Percentiles rank a stretch among this genome's conserved stretches.
phyloP scores from a whole-genome alignment of 2,888 invertebrate species.

The Pseudococcus longispinus region DNA sequence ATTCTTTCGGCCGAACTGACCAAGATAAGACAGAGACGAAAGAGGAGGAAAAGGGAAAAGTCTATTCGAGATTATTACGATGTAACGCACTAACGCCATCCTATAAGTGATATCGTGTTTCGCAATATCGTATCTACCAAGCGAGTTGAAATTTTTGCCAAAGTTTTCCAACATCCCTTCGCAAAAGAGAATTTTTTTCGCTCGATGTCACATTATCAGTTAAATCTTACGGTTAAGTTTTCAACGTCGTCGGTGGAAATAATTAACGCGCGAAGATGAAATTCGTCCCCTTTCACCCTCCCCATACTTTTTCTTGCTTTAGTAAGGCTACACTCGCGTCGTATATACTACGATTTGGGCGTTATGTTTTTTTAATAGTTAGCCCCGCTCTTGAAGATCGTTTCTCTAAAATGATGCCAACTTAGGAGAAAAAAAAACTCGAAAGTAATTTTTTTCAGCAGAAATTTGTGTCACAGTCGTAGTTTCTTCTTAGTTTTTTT shows the following conservation, averaged over 20 bases:
- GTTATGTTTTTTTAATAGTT: constrained; percentile 28
- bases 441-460: not conserved
- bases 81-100: not conserved
- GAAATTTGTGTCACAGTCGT: constrained; percentile 17
- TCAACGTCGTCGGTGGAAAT: not conserved
- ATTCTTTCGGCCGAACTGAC: not conserved
- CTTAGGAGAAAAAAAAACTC: not conserved
- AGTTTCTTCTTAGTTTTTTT: not conserved
- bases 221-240: constrained; percentile 3
- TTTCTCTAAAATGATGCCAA: constrained; percentile 24
- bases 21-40: not conserved
- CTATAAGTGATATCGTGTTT: not conserved
- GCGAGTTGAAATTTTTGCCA: not conserved
- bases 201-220: not conserved
- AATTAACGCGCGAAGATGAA: constrained; percentile 1
- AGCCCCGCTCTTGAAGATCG: not conserved
- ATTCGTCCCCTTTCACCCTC: not conserved
- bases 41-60: not conserved
- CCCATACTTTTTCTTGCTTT: not conserved
- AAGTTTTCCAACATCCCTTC: not conserved
- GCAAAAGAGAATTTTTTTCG: not conserved
- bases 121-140: not conserved
- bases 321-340: not conserved
- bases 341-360: not conserved
- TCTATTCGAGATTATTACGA: not conserved